Evolutionary conservation across 2,113 vertebrate genomes (phyloP).

Genomic region (Entomyzon cyanotis): DNA sequence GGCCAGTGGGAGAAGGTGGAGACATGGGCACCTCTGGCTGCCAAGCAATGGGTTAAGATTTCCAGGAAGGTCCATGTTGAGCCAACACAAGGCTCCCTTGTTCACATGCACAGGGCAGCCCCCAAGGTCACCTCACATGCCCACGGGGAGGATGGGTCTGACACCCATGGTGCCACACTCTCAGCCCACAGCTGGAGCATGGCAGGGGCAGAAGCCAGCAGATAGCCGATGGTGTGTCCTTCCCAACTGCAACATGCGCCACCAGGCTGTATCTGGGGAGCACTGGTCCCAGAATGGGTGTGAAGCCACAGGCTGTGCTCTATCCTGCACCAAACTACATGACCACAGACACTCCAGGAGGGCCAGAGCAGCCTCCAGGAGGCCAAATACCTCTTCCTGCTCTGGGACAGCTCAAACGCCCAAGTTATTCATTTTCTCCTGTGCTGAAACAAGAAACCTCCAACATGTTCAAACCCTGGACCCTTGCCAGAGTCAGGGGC

Average conservation of each 20-base stretch:
- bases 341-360: neutral
- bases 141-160: neutral
- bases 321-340: neutral
- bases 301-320: neutral
- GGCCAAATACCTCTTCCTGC: neutral
- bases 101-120: neutral
- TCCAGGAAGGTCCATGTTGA: neutral
- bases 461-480: neutral
- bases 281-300: neutral
- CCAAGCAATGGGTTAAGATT: neutral
- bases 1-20: neutral
- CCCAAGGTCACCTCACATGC: neutral
- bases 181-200: neutral
- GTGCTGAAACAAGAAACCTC: constrained; percentile 37
- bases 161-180: fast-evolving
- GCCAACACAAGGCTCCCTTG: neutral
- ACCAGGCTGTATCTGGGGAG: neutral
- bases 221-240: neutral
- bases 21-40: neutral
- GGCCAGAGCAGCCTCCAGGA: neutral
- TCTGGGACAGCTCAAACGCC: neutral
- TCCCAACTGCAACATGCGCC: fast-evolving
- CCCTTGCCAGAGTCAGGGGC: neutral
- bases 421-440: constrained; percentile 30
- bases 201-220: neutral